These are phyloP conservation scores for Ochropleura plecta DNA, from an alignment of 2,888 invertebrate species.

Conservation along the genomic window DNA sequence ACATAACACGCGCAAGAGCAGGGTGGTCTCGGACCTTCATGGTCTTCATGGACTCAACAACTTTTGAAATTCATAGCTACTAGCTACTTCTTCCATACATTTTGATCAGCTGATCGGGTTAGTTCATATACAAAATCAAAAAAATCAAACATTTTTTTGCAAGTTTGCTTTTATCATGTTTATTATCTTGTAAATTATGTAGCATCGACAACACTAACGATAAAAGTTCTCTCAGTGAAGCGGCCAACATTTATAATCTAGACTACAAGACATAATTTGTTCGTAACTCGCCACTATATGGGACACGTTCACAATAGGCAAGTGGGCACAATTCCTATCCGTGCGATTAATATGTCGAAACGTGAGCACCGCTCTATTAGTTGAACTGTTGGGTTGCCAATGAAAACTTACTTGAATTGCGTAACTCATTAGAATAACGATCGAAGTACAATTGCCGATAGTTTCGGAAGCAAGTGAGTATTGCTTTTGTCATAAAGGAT, in stretches of 20 bases:
- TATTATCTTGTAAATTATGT: too few species aligned
- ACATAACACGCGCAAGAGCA: too few species aligned
- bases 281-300: slow-evolving; percentile 32
- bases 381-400: slow-evolving; percentile 50
- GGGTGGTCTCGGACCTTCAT: too few species aligned
- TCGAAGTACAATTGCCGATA: slow-evolving; percentile 36
- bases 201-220: too few species aligned
- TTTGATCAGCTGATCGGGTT: too few species aligned
- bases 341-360: slow-evolving; percentile 57
- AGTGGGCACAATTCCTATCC: slow-evolving; percentile 46
- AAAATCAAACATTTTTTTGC: too few species aligned
- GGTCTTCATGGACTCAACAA: too few species aligned
- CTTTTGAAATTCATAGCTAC: too few species aligned
- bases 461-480: slow-evolving; percentile 38
- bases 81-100: too few species aligned
- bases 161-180: too few species aligned
- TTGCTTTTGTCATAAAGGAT: slow-evolving; percentile 39
- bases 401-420: slow-evolving; percentile 59
- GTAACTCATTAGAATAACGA: slow-evolving; percentile 59
- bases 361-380: slow-evolving; percentile 55
- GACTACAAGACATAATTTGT: slow-evolving; percentile 35
- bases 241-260: slow-evolving; percentile 1
- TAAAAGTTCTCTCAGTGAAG: too few species aligned
- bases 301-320: slow-evolving; percentile 48
- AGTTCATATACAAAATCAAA: too few species aligned